These are phyloP conservation scores for Nebria ingens DNA, from an alignment of 1,140 invertebrate genomes.

Conservation along the genomic window DNA sequence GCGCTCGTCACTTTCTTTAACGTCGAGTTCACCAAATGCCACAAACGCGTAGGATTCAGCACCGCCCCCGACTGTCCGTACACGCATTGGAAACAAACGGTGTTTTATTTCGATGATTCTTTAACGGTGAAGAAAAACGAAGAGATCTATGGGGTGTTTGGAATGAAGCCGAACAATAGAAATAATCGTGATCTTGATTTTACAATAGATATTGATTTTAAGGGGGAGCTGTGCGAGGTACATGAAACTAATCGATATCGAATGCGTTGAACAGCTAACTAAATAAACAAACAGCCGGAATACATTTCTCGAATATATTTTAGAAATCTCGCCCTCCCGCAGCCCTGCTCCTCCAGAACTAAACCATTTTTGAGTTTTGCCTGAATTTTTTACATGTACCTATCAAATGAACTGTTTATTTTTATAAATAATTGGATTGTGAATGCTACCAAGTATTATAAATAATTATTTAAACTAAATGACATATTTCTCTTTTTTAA, in stretches of 20 bases:
- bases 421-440: too few species aligned
- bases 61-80: constrained; percentile 95
- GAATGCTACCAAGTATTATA: too few species aligned
- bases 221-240: constrained; percentile 86
- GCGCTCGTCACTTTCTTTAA: constrained; percentile 98
- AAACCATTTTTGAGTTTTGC: too few species aligned
- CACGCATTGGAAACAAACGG: constrained; percentile 99
- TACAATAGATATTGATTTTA: constrained; percentile 84
- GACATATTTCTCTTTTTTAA: too few species aligned
- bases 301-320: too few species aligned
- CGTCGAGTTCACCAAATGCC: constrained; percentile 98
- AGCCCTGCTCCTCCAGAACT: not conserved
- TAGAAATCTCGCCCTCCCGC: too few species aligned
- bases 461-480: too few species aligned
- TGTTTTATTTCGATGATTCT: constrained; percentile 96
- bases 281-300: not conserved
- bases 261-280: constrained; percentile 81
- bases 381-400: too few species aligned
- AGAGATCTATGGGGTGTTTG: constrained; percentile 83
- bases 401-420: too few species aligned
- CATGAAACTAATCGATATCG: constrained; percentile 85
- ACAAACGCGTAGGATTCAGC: constrained; percentile 97
- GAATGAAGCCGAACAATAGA: constrained; percentile 87
- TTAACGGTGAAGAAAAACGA: constrained; percentile 92
- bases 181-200: constrained; percentile 98